Evolutionary conservation across 1,140 invertebrate genomes (phyloP), one percentile per base, ranked within the genome.

Genomic region (Lucilia sericata): DNA sequence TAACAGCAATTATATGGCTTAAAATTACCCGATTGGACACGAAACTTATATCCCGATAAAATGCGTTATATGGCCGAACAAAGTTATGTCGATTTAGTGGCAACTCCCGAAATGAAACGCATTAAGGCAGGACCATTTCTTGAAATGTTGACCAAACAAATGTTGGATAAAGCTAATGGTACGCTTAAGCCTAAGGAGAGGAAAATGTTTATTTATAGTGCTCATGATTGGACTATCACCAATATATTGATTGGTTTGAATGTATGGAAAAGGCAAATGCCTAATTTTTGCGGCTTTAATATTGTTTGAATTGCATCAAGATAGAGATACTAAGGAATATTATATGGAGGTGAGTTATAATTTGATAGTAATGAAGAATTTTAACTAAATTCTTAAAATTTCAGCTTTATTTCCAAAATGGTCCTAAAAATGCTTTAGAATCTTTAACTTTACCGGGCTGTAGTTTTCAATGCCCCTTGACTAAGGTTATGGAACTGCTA

Each of bases 211-310:
- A 89, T 94, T 60, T 95, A 94, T 87, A 92, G 94, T 42, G 94
- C 94, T 5, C 96, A 97, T 87, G 96, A 97, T 88, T 94, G 94
- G 21, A 96, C 95, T 1, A 91, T 97, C 7, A 92, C 93, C 0
- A 94, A 95, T 87, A 86, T 97, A 2, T 89, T 97, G 8, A 91
- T 92, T 36, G 93, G 95, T 1, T 88, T 97, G 81, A 92, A 93
- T 13, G 92, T 96, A 2, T 97, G 95, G 93, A 92, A 96, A 83
- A 49, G 82, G 0, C 83, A 86, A 65, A 88, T 89, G 88, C 86
- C 87, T 0, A 84, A 85, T 10, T 88, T n/a, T 89, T 82, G 88
- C 88, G 5, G 86, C 88, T 2, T 49, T 89, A 4, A 88, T 89
- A 19, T 85, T 87, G 30, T 85, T 89, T n/a, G 88, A 89, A 80